phyloP scores from a whole-genome alignment of 2,888 invertebrate genomes.

The Synanthedon vespiformis region DNA sequence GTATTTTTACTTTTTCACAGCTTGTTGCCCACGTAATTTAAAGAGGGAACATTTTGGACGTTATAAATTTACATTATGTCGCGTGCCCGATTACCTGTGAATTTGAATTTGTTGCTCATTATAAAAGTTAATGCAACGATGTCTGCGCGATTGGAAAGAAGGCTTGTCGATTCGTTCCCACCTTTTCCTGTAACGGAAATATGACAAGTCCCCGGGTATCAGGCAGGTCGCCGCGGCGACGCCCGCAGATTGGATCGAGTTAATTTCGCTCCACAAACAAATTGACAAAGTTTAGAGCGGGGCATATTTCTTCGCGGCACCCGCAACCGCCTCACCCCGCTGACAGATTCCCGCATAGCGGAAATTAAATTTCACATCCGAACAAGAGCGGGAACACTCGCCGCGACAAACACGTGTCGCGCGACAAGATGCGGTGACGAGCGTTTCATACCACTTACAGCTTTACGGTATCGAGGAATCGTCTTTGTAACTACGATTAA shows the following conservation, averaged over 20 bases:
- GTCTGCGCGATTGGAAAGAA: not conserved
- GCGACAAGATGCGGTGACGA: conserved; percentile 19
- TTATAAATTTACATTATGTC: conserved; percentile 28
- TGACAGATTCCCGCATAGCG: conserved; percentile 63
- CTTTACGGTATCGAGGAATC: conserved; percentile 23
- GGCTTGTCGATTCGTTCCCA: conserved; percentile 11
- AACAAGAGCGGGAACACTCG: conserved; percentile 58
- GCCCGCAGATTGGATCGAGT: conserved; percentile 69
- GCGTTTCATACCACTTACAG: not conserved
- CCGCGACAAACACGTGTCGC: conserved; percentile 52
- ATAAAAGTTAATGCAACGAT: not conserved
- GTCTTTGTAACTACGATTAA: conserved; percentile 21
- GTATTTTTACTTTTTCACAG: conserved; percentile 52
- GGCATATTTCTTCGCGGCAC: conserved; percentile 65
- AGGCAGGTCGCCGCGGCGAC: conserved; percentile 42
- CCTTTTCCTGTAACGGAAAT: conserved; percentile 45
- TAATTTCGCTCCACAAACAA: conserved; percentile 71
- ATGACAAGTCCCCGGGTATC: conserved; percentile 31
- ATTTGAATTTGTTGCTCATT: not conserved
- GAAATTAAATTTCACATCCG: conserved; percentile 71
- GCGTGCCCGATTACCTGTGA: conserved; percentile 12
- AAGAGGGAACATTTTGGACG: conserved; percentile 14
- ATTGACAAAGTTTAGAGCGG: conserved; percentile 71
- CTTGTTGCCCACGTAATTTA: conserved; percentile 35
- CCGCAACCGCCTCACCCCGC: conserved; percentile 24